Evolutionary conservation across 2,113 vertebrate genomes (phyloP).

Genomic region (Chaenogobius annularis): DNA sequence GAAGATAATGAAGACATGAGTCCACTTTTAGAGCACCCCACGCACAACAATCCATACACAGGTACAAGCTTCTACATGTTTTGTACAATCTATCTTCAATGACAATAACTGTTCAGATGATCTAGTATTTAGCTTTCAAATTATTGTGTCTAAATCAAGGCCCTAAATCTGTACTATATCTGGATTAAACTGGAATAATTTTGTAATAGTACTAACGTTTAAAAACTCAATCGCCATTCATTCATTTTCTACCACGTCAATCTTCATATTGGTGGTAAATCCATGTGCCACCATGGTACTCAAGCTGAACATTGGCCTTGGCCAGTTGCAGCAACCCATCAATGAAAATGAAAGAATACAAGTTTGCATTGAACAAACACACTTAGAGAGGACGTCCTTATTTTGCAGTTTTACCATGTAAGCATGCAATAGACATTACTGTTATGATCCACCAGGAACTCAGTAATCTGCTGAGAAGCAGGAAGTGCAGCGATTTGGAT

Average conservation of each 20-base stretch:
- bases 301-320: neutral
- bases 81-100: constrained; percentile 10
- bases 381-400: constrained; percentile 20
- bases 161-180: neutral
- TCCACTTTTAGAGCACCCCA: constrained; percentile 49
- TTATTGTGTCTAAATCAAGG: neutral
- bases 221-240: neutral
- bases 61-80: constrained; percentile 24
- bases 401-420: constrained; percentile 50
- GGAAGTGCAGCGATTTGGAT: constrained; percentile 59
- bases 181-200: neutral
- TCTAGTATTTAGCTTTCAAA: neutral
- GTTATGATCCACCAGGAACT: constrained; percentile 63
- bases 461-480: constrained; percentile 68
- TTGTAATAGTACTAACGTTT: neutral
- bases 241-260: no score
- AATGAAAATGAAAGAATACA: constrained; percentile 20
- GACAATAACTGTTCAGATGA: neutral
- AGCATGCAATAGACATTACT: constrained; percentile 40
- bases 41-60: constrained; percentile 12
- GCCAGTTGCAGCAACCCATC: constrained; percentile 9
- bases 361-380: neutral
- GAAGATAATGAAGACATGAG: constrained; percentile 63
- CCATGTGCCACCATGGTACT: neutral
- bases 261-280: no score